Evolutionary conservation across 2,888 invertebrate species (phyloP).

Genomic region (Rhodophaea formosa): DNA sequence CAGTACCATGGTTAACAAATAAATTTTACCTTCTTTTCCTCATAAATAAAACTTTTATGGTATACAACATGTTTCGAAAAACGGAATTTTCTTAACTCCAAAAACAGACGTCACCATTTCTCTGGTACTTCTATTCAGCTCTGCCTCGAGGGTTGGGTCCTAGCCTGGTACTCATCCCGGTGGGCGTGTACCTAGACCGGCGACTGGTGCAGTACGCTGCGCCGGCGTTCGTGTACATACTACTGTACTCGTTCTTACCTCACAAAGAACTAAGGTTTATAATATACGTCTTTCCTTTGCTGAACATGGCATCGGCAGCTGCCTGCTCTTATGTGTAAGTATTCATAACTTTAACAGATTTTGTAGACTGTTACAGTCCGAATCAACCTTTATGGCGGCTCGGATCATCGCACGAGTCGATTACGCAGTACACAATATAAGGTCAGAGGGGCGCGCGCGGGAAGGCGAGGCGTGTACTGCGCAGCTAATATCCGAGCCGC

Average conservation of each 20-base stretch:
- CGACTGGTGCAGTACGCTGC: slow-evolving; percentile 85
- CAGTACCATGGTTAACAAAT: no score
- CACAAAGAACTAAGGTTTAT: slow-evolving; percentile 99
- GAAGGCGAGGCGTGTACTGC: no score
- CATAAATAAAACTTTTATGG: no score
- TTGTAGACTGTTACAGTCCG: no score
- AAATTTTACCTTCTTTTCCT: no score
- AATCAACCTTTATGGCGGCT: no score
- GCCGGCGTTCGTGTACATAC: slow-evolving; percentile 89
- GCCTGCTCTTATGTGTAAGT: slow-evolving; percentile 95
- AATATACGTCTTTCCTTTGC: slow-evolving; percentile 96
- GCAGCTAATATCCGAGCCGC: no score
- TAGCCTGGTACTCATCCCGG: slow-evolving; percentile 89
- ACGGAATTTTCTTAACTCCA: slow-evolving; percentile 31
- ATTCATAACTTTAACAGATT: slow-evolving; percentile 10
- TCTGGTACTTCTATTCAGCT: slow-evolving; percentile 99
- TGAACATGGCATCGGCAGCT: slow-evolving; percentile 94
- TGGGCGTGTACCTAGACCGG: slow-evolving; percentile 87
- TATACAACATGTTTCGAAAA: no score
- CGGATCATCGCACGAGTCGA: no score
- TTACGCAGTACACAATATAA: no score
- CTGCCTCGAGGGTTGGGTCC: slow-evolving; percentile 94
- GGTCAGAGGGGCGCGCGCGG: no score
- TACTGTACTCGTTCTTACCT: slow-evolving; percentile 96
- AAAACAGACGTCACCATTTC: slow-evolving; percentile 92